Evolutionary conservation across 2,113 vertebrate genomes (phyloP).

Genomic region (Phycodurus eques): DNA sequence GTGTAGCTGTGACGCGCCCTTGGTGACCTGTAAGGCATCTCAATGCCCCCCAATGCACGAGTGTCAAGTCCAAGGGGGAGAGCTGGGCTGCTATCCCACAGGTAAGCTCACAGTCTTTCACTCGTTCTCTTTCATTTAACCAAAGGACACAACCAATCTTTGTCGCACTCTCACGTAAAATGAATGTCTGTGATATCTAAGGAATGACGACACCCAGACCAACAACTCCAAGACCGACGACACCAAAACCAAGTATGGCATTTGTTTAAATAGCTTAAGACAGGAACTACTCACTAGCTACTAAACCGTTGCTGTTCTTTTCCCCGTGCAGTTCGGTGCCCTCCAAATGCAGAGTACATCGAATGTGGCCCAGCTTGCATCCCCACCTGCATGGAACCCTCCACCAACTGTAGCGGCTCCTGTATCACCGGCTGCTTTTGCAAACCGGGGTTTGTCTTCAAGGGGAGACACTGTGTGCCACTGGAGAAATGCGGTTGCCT

Average conservation of each 20-base stretch:
- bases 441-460: constrained; percentile 75
- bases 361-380: constrained; percentile 70
- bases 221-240: neutral
- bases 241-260: constrained; percentile 40
- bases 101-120: constrained; percentile 48
- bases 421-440: constrained; percentile 79
- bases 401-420: constrained; percentile 62
- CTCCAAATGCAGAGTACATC: constrained; percentile 67
- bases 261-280: neutral
- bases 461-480: constrained; percentile 63
- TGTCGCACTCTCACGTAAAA: neutral
- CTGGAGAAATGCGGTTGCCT: constrained; percentile 75
- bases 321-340: constrained; percentile 54
- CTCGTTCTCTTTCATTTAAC: neutral
- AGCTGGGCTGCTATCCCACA: constrained; percentile 73
- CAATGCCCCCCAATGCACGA: constrained; percentile 66
- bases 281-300: neutral
- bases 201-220: neutral
- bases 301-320: neutral
- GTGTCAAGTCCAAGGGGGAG: constrained; percentile 65
- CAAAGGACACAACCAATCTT: neutral
- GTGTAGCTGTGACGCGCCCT: constrained; percentile 61
- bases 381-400: constrained; percentile 68
- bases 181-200: neutral
- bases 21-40: constrained; percentile 48